A percentile compares a stretch with the other conserved stretches of the same genome.
These are phyloP conservation scores for Calidris pygmaea DNA, from an alignment of 2,113 vertebrate species.

Conservation along the genomic window DNA sequence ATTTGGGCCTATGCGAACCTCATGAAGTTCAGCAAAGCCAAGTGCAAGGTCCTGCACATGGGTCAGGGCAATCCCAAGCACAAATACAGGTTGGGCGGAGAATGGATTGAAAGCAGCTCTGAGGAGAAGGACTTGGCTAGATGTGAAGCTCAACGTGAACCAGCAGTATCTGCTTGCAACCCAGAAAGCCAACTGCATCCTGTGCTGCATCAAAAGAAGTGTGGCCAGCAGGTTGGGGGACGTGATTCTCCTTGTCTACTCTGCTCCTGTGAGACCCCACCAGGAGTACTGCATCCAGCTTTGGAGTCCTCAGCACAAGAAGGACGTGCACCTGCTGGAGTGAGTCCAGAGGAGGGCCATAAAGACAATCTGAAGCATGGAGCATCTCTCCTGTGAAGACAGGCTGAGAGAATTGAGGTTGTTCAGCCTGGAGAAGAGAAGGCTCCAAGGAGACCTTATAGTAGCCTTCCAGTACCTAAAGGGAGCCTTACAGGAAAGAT, in stretches of 20 bases:
- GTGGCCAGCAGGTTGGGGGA: neutral
- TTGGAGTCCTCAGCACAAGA: neutral
- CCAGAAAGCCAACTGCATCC: neutral
- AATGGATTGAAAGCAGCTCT: neutral
- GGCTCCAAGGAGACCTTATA: neutral
- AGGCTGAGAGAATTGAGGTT: neutral
- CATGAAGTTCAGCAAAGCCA: neutral
- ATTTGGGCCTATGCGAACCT: neutral
- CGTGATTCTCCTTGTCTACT: neutral
- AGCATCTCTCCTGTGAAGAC: neutral
- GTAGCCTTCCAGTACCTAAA: neutral
- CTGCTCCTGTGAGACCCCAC: neutral
- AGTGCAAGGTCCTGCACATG: neutral
- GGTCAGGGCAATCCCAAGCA: neutral
- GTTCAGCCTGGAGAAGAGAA: neutral
- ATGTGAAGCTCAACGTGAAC: neutral
- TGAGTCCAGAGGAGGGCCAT: neutral
- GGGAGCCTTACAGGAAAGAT: neutral
- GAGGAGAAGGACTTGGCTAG: neutral
- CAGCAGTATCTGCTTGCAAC: neutral
- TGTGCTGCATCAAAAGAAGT: neutral
- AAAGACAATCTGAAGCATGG: neutral
- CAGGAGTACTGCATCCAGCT: neutral
- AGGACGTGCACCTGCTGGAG: neutral
- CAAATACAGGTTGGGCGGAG: neutral